Evolutionary conservation across 2,797 vertebrate species (phyloP), one percentile per base, ranked within the genome.

Genomic region (Ammospiza maritima): DNA sequence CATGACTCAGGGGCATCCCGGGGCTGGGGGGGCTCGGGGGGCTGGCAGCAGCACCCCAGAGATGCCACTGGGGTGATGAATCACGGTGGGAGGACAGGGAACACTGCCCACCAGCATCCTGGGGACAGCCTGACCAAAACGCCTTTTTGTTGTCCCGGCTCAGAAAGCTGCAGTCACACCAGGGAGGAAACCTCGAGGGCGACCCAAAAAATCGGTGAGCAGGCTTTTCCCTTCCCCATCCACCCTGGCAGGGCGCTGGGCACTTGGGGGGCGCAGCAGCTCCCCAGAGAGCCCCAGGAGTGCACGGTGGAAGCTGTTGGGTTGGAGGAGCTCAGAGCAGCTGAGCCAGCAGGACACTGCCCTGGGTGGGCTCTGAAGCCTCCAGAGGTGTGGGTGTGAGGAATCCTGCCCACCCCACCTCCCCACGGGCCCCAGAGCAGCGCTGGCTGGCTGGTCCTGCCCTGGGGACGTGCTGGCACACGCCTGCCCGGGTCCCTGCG

Each of bases 161-260:
- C 97, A 99, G 99, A 99, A 99, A 98, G 97, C 98, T 45, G 93
- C 98, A 89, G 98, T 98, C 66, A 93, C 98, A 96, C 98, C 98
- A 96, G 99, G 98, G 85, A 98, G 94, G 57, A 99, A 99, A 97
- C 98, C 98, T 88, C 98, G 99, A 97, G 99, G 99, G 97, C 98
- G 99, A 98, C 99, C 99, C 91, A 99, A 99, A 98, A 99, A 99
- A 97, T 97, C 98, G 97, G 99, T 99, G 97, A 98, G 98, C 72
- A 3, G 26, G 45, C 4, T 82, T 75, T 57, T 84, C 50, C 64
- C 25, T 56, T 45, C 44, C 21, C 36, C 18, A 21, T 23, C 40
- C 27, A 6, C 6, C 32, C 57, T 48, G 67, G 78, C 29, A 77
- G 73, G 42, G 51, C 2, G 3, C 54, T 36, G 51, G 34, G 53